Evolutionary conservation across 2,113 vertebrate species (phyloP), one percentile per base, ranked within the genome.

Genomic region (Pteropus alecto): DNA sequence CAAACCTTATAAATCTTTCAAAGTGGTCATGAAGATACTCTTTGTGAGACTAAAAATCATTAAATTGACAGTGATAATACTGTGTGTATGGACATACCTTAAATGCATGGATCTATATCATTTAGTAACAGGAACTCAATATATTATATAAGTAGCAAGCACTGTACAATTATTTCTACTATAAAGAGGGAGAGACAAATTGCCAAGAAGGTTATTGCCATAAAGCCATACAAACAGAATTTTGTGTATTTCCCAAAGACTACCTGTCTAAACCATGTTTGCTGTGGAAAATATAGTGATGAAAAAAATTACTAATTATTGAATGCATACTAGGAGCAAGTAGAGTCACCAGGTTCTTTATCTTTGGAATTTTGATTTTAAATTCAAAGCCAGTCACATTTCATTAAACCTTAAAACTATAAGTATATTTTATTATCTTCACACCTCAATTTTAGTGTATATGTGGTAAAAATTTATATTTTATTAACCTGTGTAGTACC

Each of bases 1-100:
- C 24, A 89, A 93, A 92, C 1, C 19, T 48, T 91, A 76, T 90
- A 85, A 90, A 92, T 96, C 71, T 93, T 96, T 92, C 76, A 77
- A 95, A 90, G 35, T 90, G 21, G 33, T 71, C 61, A 77, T 82
- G 67, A 84, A 94, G 58, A 87, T 78, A 85, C 33, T 85, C 38
- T 87, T 76, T 38, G 18, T 95, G 63, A 92, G 89, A 92, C 11
- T 71, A 78, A 90, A 86, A 87, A 67, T 24, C 26, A 87, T 87
- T 95, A 90, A 56, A 63, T 79, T 87, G 60, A 90, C 48, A 95
- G 43, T 68, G 76, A 67, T 85, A 77, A 56, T 51, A 87, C 11
- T 90, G 15, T 87, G 15, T 94, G 22, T 19, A 54, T 35, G 26
- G 74, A 88, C 68, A 79, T 65, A 95, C 79, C 74, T 93, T 93